These are phyloP conservation scores for Troglohyphantes excavatus DNA, from an alignment of 2,888 invertebrate species.

Conservation along the genomic window DNA sequence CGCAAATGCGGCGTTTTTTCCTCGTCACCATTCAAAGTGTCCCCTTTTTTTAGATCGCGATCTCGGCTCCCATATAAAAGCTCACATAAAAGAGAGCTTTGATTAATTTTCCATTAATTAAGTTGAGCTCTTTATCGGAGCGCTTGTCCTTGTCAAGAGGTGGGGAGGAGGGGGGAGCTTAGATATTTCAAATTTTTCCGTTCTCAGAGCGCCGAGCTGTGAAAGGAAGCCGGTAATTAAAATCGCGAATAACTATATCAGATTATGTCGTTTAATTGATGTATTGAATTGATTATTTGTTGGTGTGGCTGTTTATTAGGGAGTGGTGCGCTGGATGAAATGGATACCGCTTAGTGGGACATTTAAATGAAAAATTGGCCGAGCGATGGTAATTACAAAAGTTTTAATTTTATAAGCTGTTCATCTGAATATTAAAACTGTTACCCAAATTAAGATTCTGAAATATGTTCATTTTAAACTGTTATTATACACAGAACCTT, in stretches of 20 bases:
- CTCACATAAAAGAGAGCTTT: constrained; percentile 40
- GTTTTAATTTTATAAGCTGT: too few species aligned
- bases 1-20: constrained; percentile 22
- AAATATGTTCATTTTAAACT: too few species aligned
- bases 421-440: too few species aligned
- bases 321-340: not conserved
- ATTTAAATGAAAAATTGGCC: too few species aligned
- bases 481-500: too few species aligned
- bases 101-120: constrained; percentile 65
- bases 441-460: too few species aligned
- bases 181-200: constrained; percentile 20
- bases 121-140: constrained; percentile 31
- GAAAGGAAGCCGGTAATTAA: constrained; percentile 23
- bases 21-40: constrained; percentile 15
- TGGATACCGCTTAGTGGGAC: too few species aligned
- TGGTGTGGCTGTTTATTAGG: not conserved
- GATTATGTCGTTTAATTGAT: constrained; percentile 44
- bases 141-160: not conserved
- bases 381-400: too few species aligned
- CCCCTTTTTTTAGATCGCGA: constrained; percentile 13
- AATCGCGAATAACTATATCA: constrained; percentile 12
- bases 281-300: not conserved
- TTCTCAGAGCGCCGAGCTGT: not conserved
- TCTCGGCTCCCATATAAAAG: not conserved
- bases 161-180: not conserved